Percentiles rank a stretch among this genome's conserved stretches.
Evolutionary conservation across 2,888 invertebrate species (phyloP).

Genomic region (Andricus curvator): DNA sequence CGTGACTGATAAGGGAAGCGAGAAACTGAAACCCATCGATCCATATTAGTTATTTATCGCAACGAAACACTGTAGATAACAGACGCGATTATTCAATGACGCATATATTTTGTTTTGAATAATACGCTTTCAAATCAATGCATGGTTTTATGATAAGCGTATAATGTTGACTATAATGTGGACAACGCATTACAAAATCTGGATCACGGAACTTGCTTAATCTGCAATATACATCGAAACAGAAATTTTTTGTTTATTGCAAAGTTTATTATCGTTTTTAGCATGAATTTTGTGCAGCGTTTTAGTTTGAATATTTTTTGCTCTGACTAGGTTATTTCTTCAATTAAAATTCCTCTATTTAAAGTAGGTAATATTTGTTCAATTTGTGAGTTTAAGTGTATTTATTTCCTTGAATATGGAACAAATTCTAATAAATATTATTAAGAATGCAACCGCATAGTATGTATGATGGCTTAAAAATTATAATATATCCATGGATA

Average conservation of each 20-base stretch:
- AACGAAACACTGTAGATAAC: neutral
- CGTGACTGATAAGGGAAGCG: slow-evolving; percentile 12
- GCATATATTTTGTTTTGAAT: slow-evolving; percentile 2
- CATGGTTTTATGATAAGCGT: neutral
- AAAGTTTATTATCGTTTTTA: neutral
- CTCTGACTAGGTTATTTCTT: too few relatives aligned
- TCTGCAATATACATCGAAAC: neutral
- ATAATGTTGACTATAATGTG: neutral
- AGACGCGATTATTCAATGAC: neutral
- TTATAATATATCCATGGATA: too few relatives aligned
- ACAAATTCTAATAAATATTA: too few relatives aligned
- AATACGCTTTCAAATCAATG: neutral
- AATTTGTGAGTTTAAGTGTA: too few relatives aligned
- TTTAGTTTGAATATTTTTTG: neutral
- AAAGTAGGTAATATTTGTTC: too few relatives aligned
- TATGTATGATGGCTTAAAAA: too few relatives aligned
- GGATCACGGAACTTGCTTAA: slow-evolving; percentile 65
- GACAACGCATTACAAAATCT: slow-evolving; percentile 67
- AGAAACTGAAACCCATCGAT: slow-evolving; percentile 21
- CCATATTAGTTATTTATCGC: slow-evolving; percentile 13
- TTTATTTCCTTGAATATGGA: too few relatives aligned
- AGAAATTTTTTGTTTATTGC: neutral
- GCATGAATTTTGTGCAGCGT: neutral
- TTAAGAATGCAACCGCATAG: too few relatives aligned
- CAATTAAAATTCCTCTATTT: too few relatives aligned